phyloP scores from a whole-genome alignment of 2,797 vertebrate genomes.

The Euthynnus affinis region DNA sequence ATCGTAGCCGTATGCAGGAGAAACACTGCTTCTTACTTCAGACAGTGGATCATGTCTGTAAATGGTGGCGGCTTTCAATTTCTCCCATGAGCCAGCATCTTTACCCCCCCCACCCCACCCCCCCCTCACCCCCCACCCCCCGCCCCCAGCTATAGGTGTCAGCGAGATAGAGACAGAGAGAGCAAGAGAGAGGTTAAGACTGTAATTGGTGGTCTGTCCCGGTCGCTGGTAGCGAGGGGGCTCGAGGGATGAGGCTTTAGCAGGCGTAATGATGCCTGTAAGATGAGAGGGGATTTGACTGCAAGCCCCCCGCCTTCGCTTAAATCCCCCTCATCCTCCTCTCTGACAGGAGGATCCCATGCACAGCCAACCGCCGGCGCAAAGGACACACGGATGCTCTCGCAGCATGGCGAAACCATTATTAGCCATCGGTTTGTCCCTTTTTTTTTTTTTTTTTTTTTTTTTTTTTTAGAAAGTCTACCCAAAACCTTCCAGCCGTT shows the following conservation, averaged over 20 bases:
- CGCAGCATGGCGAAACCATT: constrained; percentile 5
- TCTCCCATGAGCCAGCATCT: constrained; percentile 45
- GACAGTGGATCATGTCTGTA: constrained; percentile 22
- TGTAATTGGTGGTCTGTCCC: constrained; percentile 86
- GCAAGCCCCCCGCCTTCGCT: constrained; percentile 50
- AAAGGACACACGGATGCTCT: constrained; percentile 28
- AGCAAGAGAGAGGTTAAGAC: constrained; percentile 72
- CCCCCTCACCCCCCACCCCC: too few relatives aligned
- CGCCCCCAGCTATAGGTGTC: constrained; percentile 46
- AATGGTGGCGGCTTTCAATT: constrained; percentile 23
- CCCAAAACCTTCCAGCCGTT: neutral
- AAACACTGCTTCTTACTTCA: neutral
- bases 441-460: too few relatives aligned
- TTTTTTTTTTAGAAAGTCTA: too few relatives aligned
- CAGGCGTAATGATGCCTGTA: constrained; percentile 85
- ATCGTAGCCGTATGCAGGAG: neutral
- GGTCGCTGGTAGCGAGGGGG: constrained; percentile 71
- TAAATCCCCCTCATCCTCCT: constrained; percentile 56
- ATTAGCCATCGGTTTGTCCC: neutral
- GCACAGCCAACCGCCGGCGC: constrained; percentile 27
- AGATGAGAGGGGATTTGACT: constrained; percentile 82
- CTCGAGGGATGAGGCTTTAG: constrained; percentile 79
- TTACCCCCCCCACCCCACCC: neutral
- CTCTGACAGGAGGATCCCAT: constrained; percentile 47
- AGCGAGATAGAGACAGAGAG: constrained; percentile 45